Evolutionary conservation across 2,113 vertebrate species (phyloP), one percentile per base, ranked within the genome.

Genomic region (Neolamprologus tretocephalus): DNA sequence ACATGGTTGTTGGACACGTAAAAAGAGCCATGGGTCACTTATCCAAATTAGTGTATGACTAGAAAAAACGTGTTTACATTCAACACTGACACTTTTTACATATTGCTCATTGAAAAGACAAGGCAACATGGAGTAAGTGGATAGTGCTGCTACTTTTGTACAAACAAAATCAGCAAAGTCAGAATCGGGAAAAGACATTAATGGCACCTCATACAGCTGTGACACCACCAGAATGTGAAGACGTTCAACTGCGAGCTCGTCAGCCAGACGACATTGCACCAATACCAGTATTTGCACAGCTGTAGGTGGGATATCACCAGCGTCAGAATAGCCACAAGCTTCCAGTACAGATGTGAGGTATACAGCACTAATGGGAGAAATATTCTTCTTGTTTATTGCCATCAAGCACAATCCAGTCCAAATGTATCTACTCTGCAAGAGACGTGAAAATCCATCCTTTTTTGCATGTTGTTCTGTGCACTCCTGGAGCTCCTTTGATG

Each of bases 321-420:
- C 3, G 11, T 78, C 17, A n/a, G 73, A 31, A 51, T 33, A 12
- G 2, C 7, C 26, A n/a, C 26, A 31, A 19, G 73, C 26, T 51
- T 28, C 73, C 45, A 31, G 17, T 19, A 49, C 73, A 51, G 45
- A 31, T 31, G 16, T 33, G 17, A 51, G 2, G 5, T 78, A 51
- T 78, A 78, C 45, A n/a, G 17, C 26, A 51, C 26, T n/a, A 49
- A n/a, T 78, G 37, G 35, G 45, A 78, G 45, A 33, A 51, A 78
- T 78, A 49, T 51, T 13, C 71, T 78, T n/a, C 26, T 49, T 49
- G 26, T 81, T 57, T 55, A 81, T 57, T 81, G 53, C 49, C 26
- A 49, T 78, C 71, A 78, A 49, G 23, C 16, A 49, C 17, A 4
- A 49, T 8, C 23, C 23, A 49, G 6, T 75, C 42, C 42, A 2